Conservation (phyloP, 2,888 invertebrate species). For the Dichetophora obliterata region DNA sequence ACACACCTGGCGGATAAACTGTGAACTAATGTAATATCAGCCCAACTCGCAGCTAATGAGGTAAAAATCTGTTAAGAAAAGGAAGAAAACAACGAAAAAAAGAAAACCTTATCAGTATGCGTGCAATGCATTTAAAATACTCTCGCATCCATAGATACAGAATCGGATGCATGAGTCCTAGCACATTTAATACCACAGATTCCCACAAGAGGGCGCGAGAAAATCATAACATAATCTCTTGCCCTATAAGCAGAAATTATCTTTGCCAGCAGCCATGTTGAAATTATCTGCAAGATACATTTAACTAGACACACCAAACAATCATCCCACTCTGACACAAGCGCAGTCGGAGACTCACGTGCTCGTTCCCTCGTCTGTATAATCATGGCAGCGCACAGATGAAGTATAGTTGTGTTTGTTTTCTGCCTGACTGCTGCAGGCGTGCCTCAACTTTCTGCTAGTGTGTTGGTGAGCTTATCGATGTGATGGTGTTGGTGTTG, state of each 20-base stretch:
- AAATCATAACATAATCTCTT: neutral
- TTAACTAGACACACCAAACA: neutral
- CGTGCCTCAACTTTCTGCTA: constrained; percentile 1
- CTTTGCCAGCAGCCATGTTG: constrained; percentile 62
- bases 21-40: constrained; percentile 44
- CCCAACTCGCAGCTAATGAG: neutral
- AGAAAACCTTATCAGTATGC: constrained; percentile 15
- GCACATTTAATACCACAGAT: constrained; percentile 41
- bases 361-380: neutral
- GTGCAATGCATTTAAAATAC: constrained; percentile 43
- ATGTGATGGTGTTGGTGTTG: neutral
- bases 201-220: constrained; percentile 60
- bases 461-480: neutral
- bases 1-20: constrained; percentile 53
- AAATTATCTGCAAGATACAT: constrained; percentile 60
- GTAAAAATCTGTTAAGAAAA: constrained; percentile 7
- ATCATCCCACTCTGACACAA: constrained; percentile 32
- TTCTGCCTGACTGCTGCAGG: neutral
- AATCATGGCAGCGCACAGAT: neutral
- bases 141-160: constrained; percentile 20
- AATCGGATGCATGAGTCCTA: constrained; percentile 37
- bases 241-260: constrained; percentile 46
- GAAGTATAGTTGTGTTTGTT: neutral
- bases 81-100: neutral
- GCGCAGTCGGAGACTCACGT: neutral